Conservation (phyloP, 2,888 invertebrate species). For the Apodemia zela region DNA sequence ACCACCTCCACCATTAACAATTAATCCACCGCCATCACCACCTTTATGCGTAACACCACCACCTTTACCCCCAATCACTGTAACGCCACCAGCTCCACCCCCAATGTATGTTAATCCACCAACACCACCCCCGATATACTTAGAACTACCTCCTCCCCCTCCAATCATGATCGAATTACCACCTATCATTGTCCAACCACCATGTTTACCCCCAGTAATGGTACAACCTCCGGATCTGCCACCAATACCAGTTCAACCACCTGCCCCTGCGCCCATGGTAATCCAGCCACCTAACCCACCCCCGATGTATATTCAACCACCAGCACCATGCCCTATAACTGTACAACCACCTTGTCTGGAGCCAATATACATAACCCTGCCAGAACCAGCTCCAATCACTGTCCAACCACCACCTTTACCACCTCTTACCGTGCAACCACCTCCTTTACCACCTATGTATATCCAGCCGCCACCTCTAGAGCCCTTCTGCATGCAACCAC, state of each 20-base stretch:
- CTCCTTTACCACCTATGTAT: constrained; percentile 49
- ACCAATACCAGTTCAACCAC: constrained; percentile 62
- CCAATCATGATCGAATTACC: constrained; percentile 43
- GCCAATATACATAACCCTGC: constrained; percentile 59
- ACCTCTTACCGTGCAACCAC: constrained; percentile 59
- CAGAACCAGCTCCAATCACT: constrained; percentile 53
- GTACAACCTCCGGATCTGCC: constrained; percentile 64
- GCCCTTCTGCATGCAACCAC: constrained; percentile 55
- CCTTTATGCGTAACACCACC: constrained; percentile 52
- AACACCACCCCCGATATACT: constrained; percentile 38
- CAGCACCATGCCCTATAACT: constrained; percentile 53
- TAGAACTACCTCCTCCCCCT: constrained; percentile 39
- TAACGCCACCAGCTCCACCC: constrained; percentile 54
- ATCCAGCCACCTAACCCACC: constrained; percentile 59
- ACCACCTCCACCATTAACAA: constrained; percentile 54
- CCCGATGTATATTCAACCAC: constrained; percentile 56
- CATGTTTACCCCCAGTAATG: constrained; percentile 56
- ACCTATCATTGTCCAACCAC: constrained; percentile 63
- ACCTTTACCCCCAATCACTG: constrained; percentile 36
- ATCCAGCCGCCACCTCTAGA: constrained; percentile 48
- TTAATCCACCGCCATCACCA: constrained; percentile 53
- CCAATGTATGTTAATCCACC: constrained; percentile 61
- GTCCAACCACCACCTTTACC: constrained; percentile 58
- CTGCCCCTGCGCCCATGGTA: constrained; percentile 57
- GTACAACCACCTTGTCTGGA: constrained; percentile 61